phyloP scores from a whole-genome alignment of 1,140 invertebrate genomes.

The Eumeta japonica region DNA sequence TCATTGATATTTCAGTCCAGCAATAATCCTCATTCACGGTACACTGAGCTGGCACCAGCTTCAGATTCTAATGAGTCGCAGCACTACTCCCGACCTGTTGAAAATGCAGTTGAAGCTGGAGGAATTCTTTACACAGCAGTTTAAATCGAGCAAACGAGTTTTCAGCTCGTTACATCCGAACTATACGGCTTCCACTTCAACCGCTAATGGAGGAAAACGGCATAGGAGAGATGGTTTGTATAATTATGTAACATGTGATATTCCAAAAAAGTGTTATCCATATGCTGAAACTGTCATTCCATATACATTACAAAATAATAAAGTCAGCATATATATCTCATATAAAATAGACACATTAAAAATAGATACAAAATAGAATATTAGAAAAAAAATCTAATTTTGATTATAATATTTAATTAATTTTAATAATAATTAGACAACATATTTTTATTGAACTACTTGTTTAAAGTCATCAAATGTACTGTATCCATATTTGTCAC shows the following conservation, averaged over 20 bases:
- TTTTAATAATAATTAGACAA: too few relatives aligned
- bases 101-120: slow-evolving; percentile 96
- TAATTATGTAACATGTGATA: too few relatives aligned
- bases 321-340: neutral
- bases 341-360: neutral
- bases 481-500: too few relatives aligned
- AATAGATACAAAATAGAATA: neutral
- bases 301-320: too few relatives aligned
- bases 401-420: too few relatives aligned
- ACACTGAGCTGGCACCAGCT: slow-evolving; percentile 92
- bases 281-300: too few relatives aligned
- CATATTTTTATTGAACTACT: too few relatives aligned
- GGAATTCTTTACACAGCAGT: slow-evolving; percentile 95
- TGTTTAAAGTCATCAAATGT: too few relatives aligned
- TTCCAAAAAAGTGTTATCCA: too few relatives aligned
- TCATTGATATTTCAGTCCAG: slow-evolving; percentile 62
- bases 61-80: slow-evolving; percentile 94
- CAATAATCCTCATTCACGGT: slow-evolving; percentile 90
- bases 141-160: slow-evolving; percentile 88
- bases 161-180: slow-evolving; percentile 73
- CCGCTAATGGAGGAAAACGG: slow-evolving; percentile 12
- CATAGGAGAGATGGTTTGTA: slow-evolving; percentile 31
- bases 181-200: slow-evolving; percentile 27
- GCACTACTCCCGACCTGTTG: slow-evolving; percentile 91
- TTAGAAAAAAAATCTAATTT: neutral